Conservation (phyloP, 1,140 invertebrate species). For the Drosophila triauraria region DNA sequence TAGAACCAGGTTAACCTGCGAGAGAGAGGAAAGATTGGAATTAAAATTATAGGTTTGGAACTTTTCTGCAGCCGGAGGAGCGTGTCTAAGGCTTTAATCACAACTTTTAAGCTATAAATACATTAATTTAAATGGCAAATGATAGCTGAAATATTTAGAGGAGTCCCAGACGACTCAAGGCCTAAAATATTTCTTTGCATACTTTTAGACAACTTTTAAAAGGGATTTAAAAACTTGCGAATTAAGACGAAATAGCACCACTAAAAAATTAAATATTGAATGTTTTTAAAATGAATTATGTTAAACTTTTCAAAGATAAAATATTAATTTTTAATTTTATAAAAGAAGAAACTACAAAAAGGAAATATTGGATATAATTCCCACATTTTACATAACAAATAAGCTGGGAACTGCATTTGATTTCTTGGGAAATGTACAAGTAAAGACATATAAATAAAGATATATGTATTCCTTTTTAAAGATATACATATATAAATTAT, state of each 20-base stretch:
- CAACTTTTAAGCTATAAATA: too few species aligned
- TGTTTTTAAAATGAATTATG: too few species aligned
- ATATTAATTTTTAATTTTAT: neutral
- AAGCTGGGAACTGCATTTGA: constrained; percentile 14
- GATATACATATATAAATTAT: constrained; percentile 5
- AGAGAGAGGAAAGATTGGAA: neutral
- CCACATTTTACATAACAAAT: constrained; percentile 11
- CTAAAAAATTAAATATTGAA: too few species aligned
- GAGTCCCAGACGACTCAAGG: too few species aligned
- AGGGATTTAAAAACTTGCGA: neutral
- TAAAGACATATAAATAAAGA: constrained; percentile 14
- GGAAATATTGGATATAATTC: neutral
- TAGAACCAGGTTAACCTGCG: constrained; percentile 91
- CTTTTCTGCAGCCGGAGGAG: too few species aligned
- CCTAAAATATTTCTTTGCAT: neutral
- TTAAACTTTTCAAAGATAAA: too few species aligned
- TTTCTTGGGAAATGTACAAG: constrained; percentile 2
- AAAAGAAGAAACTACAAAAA: neutral
- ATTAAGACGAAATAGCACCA: neutral
- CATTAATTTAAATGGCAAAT: too few species aligned
- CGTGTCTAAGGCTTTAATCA: too few species aligned
- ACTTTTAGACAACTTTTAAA: neutral
- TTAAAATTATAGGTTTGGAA: too few species aligned
- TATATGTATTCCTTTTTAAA: neutral
- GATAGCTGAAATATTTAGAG: too few species aligned